Evolutionary conservation across 2,888 invertebrate species (phyloP).

Genomic region (Cremastinae sp.): DNA sequence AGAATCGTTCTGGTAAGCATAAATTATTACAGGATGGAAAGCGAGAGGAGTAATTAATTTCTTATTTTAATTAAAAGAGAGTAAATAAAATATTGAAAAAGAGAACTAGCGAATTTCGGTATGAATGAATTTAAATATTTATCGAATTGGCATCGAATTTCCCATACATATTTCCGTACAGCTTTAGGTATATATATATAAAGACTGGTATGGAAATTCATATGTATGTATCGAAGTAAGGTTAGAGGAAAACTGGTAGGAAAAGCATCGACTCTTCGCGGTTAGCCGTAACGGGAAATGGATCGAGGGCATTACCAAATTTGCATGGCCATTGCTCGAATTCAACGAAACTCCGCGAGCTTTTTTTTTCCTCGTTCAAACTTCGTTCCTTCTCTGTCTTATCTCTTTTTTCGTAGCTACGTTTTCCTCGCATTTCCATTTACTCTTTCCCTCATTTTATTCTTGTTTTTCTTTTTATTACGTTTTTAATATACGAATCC

Average conservation of each 20-base stretch:
- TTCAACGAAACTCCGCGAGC: conserved; percentile 15
- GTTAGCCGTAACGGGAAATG: conserved; percentile 49
- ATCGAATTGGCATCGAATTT: conserved; percentile 2
- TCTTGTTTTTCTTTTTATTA: too few relatives aligned
- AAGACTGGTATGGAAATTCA: too few relatives aligned
- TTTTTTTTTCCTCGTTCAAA: not conserved
- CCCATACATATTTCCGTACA: too few relatives aligned
- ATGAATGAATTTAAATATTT: not conserved
- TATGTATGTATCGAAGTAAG: conserved; percentile 4
- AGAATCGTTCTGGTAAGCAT: too few relatives aligned
- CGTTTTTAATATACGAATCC: too few relatives aligned
- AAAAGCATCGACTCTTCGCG: conserved; percentile 39
- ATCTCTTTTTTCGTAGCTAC: not conserved
- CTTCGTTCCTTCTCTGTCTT: conserved; percentile 7
- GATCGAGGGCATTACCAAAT: conserved; percentile 49
- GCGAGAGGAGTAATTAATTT: too few relatives aligned
- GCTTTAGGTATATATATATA: conserved; percentile 2
- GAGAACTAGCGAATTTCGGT: too few relatives aligned
- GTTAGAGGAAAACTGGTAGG: not conserved
- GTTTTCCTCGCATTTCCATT: too few relatives aligned
- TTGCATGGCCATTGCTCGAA: conserved; percentile 46
- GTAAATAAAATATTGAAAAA: too few relatives aligned
- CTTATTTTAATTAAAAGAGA: too few relatives aligned
- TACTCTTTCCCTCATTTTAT: too few relatives aligned
- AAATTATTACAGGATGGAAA: too few relatives aligned